Percentiles rank a stretch among this genome's conserved stretches.
These are phyloP conservation scores for Vollenhovia emeryi DNA, from an alignment of 1,140 invertebrate species.

Conservation along the genomic window DNA sequence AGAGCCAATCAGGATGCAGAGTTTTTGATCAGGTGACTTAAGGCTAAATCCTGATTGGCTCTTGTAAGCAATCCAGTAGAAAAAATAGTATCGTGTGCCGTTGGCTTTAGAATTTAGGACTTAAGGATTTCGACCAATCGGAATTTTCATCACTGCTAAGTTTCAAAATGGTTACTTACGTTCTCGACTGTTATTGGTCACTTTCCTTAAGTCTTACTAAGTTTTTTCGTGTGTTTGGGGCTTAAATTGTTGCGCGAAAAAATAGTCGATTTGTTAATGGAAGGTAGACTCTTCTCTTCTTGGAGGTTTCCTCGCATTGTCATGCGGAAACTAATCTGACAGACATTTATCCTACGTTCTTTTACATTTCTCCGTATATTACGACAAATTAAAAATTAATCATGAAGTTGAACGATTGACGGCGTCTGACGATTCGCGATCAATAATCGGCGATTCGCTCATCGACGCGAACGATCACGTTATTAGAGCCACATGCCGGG, in stretches of 20 bases:
- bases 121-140: too few species aligned
- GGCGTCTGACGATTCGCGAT: not conserved
- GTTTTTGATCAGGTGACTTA: too few species aligned
- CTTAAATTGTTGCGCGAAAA: not conserved
- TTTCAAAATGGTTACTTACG: too few species aligned
- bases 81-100: too few species aligned
- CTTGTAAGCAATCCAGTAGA: too few species aligned
- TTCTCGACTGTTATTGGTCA: too few species aligned
- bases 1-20: too few species aligned
- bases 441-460: not conserved
- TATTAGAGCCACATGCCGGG: not conserved
- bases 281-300: not conserved
- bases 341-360: not conserved
- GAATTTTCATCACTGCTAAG: too few species aligned
- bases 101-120: too few species aligned
- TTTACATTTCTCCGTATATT: not conserved
- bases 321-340: not conserved
- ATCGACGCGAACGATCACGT: conserved; percentile 8
- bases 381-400: not conserved
- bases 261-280: not conserved
- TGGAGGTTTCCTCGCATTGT: not conserved
- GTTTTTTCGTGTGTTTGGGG: too few species aligned
- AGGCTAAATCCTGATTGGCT: too few species aligned
- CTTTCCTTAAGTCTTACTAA: too few species aligned
- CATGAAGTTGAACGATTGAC: not conserved